Evolutionary conservation across 2,888 invertebrate genomes (phyloP).

Genomic region (Beris chalybata): DNA sequence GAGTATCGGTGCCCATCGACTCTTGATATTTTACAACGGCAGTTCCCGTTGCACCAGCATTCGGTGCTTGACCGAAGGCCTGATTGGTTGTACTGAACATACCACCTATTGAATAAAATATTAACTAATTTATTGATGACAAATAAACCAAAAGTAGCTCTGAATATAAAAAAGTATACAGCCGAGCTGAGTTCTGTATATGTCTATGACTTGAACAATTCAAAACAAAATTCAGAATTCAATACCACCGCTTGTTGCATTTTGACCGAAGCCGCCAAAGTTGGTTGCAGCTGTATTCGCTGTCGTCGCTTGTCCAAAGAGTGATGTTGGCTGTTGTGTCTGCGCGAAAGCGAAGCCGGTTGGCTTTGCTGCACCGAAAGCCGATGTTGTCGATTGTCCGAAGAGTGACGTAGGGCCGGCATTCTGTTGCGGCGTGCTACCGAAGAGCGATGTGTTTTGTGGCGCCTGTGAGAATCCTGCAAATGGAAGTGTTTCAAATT

Average conservation of each 20-base stretch:
- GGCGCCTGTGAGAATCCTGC: constrained; percentile 53
- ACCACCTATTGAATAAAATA: too few species aligned
- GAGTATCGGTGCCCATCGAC: constrained; percentile 84
- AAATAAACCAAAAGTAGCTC: too few species aligned
- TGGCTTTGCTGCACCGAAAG: constrained; percentile 64
- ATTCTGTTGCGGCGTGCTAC: constrained; percentile 56
- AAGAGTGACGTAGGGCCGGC: constrained; percentile 63
- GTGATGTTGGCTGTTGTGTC: constrained; percentile 54
- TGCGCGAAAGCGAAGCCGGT: constrained; percentile 50
- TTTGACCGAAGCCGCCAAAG: constrained; percentile 67
- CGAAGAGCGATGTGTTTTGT: constrained; percentile 64
- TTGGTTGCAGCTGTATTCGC: constrained; percentile 56
- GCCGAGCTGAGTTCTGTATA: too few species aligned
- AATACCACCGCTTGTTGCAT: constrained; percentile 58
- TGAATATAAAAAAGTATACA: too few species aligned
- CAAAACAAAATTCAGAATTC: too few species aligned
- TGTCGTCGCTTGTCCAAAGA: constrained; percentile 61
- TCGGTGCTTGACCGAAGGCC: constrained; percentile 48
- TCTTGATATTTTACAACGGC: constrained; percentile 80
- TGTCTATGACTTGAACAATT: too few species aligned
- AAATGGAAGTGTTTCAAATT: too few species aligned
- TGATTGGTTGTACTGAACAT: constrained; percentile 58
- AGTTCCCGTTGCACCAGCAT: constrained; percentile 61
- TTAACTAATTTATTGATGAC: too few species aligned
- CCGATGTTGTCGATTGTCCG: constrained; percentile 63